These are phyloP conservation scores for Melanotaenia trifasciata DNA, from an alignment of 2,797 vertebrate species.

Conservation along the genomic window DNA sequence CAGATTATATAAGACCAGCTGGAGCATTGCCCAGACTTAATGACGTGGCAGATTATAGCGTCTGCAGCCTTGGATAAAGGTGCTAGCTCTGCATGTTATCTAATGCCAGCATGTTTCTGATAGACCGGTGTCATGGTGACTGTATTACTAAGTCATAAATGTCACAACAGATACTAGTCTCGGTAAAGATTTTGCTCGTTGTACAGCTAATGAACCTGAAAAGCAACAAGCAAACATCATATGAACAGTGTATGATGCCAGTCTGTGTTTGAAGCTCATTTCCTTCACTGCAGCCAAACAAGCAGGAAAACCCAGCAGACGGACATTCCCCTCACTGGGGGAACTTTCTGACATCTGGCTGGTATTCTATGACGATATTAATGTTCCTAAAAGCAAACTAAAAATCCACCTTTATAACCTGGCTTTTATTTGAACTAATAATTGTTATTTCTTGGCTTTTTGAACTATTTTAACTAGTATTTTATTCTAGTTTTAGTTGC, in stretches of 20 bases:
- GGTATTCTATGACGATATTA: not conserved
- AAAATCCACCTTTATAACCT: no score
- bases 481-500: no score
- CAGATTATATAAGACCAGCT: not conserved
- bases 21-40: not conserved
- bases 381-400: not conserved
- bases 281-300: no score
- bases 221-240: not conserved
- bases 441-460: no score
- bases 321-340: not conserved
- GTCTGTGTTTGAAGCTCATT: no score
- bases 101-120: constrained; percentile 6
- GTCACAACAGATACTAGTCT: not conserved
- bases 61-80: constrained; percentile 1
- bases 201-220: not conserved
- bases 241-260: no score
- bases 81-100: constrained; percentile 11
- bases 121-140: not conserved
- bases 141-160: constrained; percentile 1
- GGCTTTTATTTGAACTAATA: no score
- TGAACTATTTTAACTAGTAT: no score
- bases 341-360: constrained; percentile 10
- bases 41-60: not conserved
- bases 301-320: not conserved
- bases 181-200: not conserved